Base-by-base conservation (phyloP, 2,888 invertebrate genomes). In the Itoplectis maculator region DNA sequence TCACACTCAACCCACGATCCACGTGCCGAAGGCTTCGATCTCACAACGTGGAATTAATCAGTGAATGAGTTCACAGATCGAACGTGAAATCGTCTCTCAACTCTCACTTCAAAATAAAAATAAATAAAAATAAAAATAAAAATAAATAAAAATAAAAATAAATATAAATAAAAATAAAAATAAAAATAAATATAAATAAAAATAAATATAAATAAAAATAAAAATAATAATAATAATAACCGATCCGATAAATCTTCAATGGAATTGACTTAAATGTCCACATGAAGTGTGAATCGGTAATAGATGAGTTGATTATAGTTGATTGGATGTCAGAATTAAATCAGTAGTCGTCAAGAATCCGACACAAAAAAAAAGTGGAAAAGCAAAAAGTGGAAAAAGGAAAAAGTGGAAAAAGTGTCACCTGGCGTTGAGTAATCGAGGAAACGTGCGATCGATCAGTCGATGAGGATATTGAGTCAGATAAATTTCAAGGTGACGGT, bases 1-100 rank as follows among this genome's bases (percentile, higher is more conserved):
- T 85, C 86, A 85, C 73, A 66, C 83, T 79, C 88, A 79, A 73
- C 88, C 89, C 88, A 89, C 88, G 87, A 84, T 65, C n/a, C n/a
- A n/a, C n/a, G n/a, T n/a, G n/a, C n/a, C 59, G 20, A 81, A 85
- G 84, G 79, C 79, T 75, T 37, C 37, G 75, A 79, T 82, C 59
- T 72, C 79, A 66, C 11, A 70, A 81, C 66, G 76, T 68, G 66
- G 76, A 76, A 66, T n/a, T n/a, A n/a, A n/a, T 2, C 29, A 72
- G 40, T 74, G 65, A 75, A 66, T 59, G 78, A 35, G 74, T 79
- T 82, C 78, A 75, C 35, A 68, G 68, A 74, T 74, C 54, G 47
- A 73, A 68, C 66, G 59, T 76, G 51, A 61, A 72, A 81, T 37
- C 80, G 54, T 56, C 54, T 45, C 47, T 15, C 47, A 11, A 5